These are phyloP conservation scores for Harmothoe impar DNA, from an alignment of 2,888 invertebrate species.

Conservation along the genomic window DNA sequence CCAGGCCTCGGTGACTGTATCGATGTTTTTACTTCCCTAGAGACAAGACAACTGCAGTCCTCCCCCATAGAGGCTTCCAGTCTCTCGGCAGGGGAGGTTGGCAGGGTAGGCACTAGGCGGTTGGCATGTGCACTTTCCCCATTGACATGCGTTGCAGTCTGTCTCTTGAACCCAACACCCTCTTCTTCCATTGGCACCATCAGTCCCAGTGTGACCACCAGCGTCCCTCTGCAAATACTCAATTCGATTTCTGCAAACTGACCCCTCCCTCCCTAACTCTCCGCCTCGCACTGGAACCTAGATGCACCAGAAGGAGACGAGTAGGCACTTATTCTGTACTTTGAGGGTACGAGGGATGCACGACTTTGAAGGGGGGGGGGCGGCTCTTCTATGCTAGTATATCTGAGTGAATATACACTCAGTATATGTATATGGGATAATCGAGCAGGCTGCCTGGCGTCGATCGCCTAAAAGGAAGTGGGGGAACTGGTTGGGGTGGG, in stretches of 20 bases:
- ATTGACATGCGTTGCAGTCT: not conserved
- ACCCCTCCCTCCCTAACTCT: too few species aligned
- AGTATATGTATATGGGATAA: too few species aligned
- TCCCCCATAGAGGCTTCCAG: not conserved
- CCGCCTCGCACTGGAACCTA: too few species aligned
- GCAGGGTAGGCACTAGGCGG: not conserved
- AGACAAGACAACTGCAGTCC: conserved; percentile 6
- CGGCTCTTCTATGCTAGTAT: too few species aligned
- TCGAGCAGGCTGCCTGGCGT: too few species aligned
- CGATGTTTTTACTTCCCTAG: conserved; percentile 15
- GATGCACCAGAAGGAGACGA: too few species aligned
- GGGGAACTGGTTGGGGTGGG: too few species aligned
- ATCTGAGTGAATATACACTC: too few species aligned
- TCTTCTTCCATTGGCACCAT: not conserved
- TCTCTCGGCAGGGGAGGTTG: not conserved
- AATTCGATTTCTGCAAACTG: not conserved
- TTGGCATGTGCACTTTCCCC: conserved; percentile 3
- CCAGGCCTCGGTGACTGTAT: not conserved
- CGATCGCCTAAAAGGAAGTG: too few species aligned
- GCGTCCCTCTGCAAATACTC: not conserved
- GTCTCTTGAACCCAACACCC: conserved; percentile 8
- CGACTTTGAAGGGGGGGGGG: too few species aligned
- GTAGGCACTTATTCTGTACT: too few species aligned
- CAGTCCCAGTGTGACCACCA: not conserved
- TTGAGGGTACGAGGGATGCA: too few species aligned